Evolutionary conservation across 2,888 invertebrate species (phyloP).

Genomic region (Dicyrtomina minuta): DNA sequence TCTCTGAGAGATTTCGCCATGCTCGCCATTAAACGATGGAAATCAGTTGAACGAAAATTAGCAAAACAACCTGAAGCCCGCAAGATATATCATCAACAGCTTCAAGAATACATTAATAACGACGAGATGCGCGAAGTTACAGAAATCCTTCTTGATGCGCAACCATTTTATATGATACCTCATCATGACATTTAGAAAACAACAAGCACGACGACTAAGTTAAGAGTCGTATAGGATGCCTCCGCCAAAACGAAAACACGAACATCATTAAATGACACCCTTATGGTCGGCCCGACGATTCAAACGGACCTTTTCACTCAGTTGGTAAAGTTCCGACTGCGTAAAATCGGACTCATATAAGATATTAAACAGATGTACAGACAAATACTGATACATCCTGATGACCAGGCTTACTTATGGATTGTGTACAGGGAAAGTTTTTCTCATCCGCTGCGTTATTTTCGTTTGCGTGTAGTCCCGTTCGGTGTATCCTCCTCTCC

Average conservation of each 20-base stretch:
- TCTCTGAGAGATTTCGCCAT: background rate
- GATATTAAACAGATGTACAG: constrained; percentile 55
- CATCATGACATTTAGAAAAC: constrained; percentile 54
- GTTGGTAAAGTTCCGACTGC: constrained; percentile 52
- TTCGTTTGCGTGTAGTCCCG: too few species aligned
- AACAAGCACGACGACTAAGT: background rate
- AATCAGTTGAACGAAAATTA: background rate
- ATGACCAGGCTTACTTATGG: constrained; percentile 55
- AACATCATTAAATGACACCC: constrained; percentile 53
- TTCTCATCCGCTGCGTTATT: too few species aligned
- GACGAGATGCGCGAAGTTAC: background rate
- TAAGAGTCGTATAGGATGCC: constrained; percentile 55
- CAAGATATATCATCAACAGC: background rate
- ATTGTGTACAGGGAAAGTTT: too few species aligned
- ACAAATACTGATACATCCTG: constrained; percentile 48
- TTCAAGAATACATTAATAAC: background rate
- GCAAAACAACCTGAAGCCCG: background rate
- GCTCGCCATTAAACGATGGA: background rate
- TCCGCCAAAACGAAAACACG: too few species aligned
- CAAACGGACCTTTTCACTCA: constrained; percentile 52
- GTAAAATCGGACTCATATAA: constrained; percentile 49
- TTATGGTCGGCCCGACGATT: constrained; percentile 52
- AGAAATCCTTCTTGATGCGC: too few species aligned
- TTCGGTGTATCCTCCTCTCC: too few species aligned
- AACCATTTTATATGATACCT: too few species aligned